Base-by-base conservation (phyloP, 2,113 vertebrate species). In the Delphinapterus leucas region DNA sequence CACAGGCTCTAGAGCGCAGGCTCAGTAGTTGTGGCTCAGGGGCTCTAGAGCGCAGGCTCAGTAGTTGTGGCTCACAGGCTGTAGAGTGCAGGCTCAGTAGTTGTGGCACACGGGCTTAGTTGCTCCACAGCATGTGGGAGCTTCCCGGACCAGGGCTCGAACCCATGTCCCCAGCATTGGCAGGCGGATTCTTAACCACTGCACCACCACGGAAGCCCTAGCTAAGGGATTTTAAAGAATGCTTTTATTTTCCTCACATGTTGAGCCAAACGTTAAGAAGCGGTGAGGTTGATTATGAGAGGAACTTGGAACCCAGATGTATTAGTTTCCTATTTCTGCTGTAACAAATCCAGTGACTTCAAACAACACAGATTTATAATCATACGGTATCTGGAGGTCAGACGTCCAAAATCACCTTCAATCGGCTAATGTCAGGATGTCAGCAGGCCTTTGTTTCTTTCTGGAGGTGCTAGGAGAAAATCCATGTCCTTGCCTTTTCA, bases 301-400 rank as follows among this genome's bases (percentile, higher is more conserved):
- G 9, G 41, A 89, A 88, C 55, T 81, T 86, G 61, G 68, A 81
- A 71, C 47, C 38, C 36, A 80, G 49, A 61, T 94, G 20, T 84
- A 76, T 96, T 89, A 15, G 68, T 92, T 90, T 96, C 77, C 90
- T 91, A 31, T 63, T 70, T 67, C 70, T 89, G 70, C 81, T 88
- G 0, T 94, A 93, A 92, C 49, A 74, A 76, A 44, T 53, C 60
- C 65, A 80, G 8, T 65, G 23, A n/a, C 38, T 87, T 73, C 58
- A 67, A 93, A 89, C 82, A 77, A 53, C 90, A 60, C 36, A 47
- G 74, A 41, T 88, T 33, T 79, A 38, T 76, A 49, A 38, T 44
- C 36, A 41, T 86, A 41, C 1, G 65, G 53, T 73, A 31, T 88
- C 70, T 85, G 85, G 36, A 96, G 44, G 49, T 89, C 80, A 90